Evolutionary conservation across 1,140 invertebrate genomes (phyloP).

Genomic region (Drosophila nebulosa): DNA sequence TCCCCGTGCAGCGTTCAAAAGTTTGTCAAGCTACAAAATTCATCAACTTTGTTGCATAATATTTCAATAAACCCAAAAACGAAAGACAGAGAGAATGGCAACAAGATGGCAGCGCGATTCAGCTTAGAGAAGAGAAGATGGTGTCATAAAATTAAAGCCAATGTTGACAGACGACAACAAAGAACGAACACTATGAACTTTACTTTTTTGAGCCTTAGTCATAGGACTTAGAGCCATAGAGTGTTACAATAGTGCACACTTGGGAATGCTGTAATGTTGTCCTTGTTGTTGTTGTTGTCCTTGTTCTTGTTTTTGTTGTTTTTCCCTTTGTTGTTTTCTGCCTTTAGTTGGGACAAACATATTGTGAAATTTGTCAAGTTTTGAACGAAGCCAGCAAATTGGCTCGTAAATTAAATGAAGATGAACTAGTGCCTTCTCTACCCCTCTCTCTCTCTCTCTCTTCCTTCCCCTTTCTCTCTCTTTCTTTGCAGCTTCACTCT

Average conservation of each 20-base stretch:
- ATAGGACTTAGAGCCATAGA: not conserved
- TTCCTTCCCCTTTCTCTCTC: not conserved
- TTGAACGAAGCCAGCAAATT: constrained; percentile 49
- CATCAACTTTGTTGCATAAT: constrained; percentile 80
- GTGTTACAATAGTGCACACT: constrained; percentile 69
- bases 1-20: constrained; percentile 60
- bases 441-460: not conserved
- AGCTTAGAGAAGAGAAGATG: constrained; percentile 1
- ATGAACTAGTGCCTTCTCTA: not conserved
- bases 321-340: not conserved
- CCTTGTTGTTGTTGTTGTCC: not conserved
- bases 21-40: constrained; percentile 67
- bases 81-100: not conserved
- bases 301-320: not conserved
- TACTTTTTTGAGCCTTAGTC: not conserved
- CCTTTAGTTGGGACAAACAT: constrained; percentile 50
- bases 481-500: constrained; percentile 11
- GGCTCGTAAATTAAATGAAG: constrained; percentile 65
- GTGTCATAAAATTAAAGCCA: constrained; percentile 74
- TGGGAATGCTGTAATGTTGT: constrained; percentile 40
- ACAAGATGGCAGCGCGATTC: too few species aligned
- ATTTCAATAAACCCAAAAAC: constrained; percentile 71
- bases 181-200: constrained; percentile 27
- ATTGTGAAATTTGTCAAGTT: constrained; percentile 57
- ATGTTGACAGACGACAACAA: constrained; percentile 32